Percentiles rank a stretch among this genome's conserved stretches.
Conservation (phyloP, 2,888 invertebrate genomes). For the Drosophila meridiana region DNA sequence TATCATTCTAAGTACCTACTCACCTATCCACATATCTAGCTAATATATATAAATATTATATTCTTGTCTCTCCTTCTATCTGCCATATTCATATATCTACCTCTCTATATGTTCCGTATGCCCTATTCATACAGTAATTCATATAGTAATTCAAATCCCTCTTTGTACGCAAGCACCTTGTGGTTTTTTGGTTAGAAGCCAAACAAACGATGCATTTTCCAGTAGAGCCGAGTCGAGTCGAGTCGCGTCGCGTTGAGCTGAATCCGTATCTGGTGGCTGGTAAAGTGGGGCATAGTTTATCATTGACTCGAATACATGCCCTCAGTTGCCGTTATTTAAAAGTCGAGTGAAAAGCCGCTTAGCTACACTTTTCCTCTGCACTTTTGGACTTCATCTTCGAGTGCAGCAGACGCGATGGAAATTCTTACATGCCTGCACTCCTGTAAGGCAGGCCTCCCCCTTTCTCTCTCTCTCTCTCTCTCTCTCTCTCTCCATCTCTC, state of each 20-base stretch:
- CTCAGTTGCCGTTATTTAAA: slow-evolving; percentile 32
- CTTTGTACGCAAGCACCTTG: slow-evolving; percentile 50
- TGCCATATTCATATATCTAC: not conserved
- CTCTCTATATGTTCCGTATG: not conserved
- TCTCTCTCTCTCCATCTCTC: not conserved
- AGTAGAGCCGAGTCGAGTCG: slow-evolving; percentile 3
- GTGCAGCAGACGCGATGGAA: slow-evolving; percentile 4
- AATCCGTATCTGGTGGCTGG: slow-evolving; percentile 40
- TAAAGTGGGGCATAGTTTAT: slow-evolving; percentile 66
- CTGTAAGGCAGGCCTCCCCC: slow-evolving; percentile 22
- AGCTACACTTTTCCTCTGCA: slow-evolving; percentile 52
- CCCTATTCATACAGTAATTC: slow-evolving; percentile 32
- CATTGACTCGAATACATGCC: slow-evolving; percentile 20
- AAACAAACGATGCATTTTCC: slow-evolving; percentile 63
- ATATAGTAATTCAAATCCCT: slow-evolving; percentile 75
- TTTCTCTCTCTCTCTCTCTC: not conserved
- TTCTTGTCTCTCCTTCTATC: not conserved
- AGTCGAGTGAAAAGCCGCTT: slow-evolving; percentile 53
- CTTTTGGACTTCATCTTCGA: slow-evolving; percentile 56
- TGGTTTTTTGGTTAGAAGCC: slow-evolving; percentile 80
- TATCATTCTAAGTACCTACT: not conserved
- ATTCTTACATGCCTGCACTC: slow-evolving; percentile 14
- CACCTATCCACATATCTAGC: not conserved
- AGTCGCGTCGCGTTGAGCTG: slow-evolving; percentile 22
- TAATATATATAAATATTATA: not conserved